These are phyloP conservation scores for Valencia hispanica DNA, from an alignment of 2,797 vertebrate genomes.

Conservation along the genomic window DNA sequence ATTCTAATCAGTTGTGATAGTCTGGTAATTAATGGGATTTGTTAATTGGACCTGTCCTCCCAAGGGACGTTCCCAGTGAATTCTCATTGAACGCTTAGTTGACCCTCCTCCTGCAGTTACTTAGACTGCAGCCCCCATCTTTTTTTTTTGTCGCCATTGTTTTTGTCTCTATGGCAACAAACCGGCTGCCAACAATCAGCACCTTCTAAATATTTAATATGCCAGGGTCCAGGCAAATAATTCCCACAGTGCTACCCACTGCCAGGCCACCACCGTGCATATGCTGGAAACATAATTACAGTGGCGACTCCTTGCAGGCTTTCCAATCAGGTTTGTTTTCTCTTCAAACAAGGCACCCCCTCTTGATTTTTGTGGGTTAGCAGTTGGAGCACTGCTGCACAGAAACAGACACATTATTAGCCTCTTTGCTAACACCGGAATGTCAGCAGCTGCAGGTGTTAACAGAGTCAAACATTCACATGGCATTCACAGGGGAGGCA, in stretches of 20 bases:
- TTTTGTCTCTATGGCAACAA: conserved; percentile 51
- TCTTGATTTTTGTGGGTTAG: conserved; percentile 33
- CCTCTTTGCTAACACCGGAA: conserved; percentile 39
- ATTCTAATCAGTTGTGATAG: conserved; percentile 79
- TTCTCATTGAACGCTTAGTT: conserved; percentile 65
- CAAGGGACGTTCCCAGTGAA: conserved; percentile 64
- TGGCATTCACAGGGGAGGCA: not conserved
- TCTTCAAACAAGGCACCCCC: conserved; percentile 45
- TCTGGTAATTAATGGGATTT: conserved; percentile 81
- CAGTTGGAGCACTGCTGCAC: conserved; percentile 9
- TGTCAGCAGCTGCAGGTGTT: conserved; percentile 47
- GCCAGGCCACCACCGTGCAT: conserved; percentile 44
- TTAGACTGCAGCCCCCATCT: conserved; percentile 49
- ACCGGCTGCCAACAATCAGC: conserved; percentile 56
- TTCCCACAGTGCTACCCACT: conserved; percentile 64
- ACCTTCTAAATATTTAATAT: conserved; percentile 63
- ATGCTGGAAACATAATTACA: conserved; percentile 56
- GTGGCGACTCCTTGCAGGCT: conserved; percentile 42
- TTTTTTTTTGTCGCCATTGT: conserved; percentile 35
- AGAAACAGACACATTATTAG: conserved; percentile 19
- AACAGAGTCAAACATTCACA: conserved; percentile 17
- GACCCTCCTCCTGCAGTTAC: conserved; percentile 67
- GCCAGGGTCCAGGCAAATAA: conserved; percentile 26
- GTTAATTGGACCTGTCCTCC: conserved; percentile 79
- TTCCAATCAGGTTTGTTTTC: conserved; percentile 60